phyloP scores from a whole-genome alignment of 1,140 invertebrate genomes.

The Augochlora pura region DNA sequence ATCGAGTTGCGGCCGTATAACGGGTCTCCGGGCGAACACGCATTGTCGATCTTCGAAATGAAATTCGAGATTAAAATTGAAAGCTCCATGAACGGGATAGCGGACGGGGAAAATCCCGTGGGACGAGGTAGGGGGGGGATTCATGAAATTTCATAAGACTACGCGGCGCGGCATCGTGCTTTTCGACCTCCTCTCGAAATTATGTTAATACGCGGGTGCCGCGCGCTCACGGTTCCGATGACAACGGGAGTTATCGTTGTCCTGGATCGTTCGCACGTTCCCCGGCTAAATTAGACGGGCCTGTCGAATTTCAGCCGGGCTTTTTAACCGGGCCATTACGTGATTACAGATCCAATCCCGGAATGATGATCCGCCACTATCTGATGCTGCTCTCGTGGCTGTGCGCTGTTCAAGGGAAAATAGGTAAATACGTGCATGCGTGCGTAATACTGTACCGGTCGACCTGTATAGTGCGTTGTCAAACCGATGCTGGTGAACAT shows the following conservation, averaged over 20 bases:
- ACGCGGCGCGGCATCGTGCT: too few relatives aligned
- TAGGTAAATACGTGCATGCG: slow-evolving; percentile 65
- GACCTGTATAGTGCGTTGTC: background rate
- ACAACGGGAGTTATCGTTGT: slow-evolving; percentile 2
- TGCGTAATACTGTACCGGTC: too few relatives aligned
- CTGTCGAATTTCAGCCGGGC: background rate
- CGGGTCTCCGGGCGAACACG: background rate
- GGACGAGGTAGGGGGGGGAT: too few relatives aligned
- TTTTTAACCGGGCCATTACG: slow-evolving; percentile 1
- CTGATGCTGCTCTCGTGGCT: slow-evolving; percentile 76
- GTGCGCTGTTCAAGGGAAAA: slow-evolving; percentile 75
- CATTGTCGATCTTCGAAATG: slow-evolving; percentile 3
- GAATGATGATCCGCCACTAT: slow-evolving; percentile 78
- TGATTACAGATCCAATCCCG: slow-evolving; percentile 69
- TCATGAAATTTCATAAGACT: slow-evolving; percentile 28
- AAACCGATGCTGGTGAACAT: too few relatives aligned
- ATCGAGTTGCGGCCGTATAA: background rate
- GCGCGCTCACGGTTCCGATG: background rate
- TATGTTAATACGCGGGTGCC: background rate
- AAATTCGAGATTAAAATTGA: slow-evolving; percentile 13
- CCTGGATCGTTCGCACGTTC: background rate
- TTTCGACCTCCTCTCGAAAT: too few relatives aligned
- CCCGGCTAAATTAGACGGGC: background rate
- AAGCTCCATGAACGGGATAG: background rate
- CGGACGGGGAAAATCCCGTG: too few relatives aligned